Evolutionary conservation across 1,140 invertebrate genomes (phyloP), one percentile per base, ranked within the genome.

Genomic region (Physella acuta): DNA sequence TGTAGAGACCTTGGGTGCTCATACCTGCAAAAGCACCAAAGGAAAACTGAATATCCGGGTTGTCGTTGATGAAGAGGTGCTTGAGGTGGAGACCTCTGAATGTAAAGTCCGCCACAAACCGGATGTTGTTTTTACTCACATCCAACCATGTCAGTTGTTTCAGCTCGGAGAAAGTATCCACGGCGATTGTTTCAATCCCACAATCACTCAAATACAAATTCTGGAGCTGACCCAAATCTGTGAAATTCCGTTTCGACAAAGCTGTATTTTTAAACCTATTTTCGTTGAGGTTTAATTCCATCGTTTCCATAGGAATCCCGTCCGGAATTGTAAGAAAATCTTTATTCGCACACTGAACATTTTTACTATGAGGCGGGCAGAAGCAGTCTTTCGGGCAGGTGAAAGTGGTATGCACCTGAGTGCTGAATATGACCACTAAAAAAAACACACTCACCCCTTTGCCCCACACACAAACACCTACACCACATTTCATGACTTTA

Each of bases 1-100:
- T 78, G 70, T 83, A 83, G 37, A 84, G 72, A 20, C 83, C 83
- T 24, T 71, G 79, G 11, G 83, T 79, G 31, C 75, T 72, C 36
- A 84, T 71, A n/a, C 80, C 82, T 3, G 70, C 71, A 63, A 84
- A 84, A 14, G 83, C 79, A 30, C 78, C 75, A 36, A 73, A 68
- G 8, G 80, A 74, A 11, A 84, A 73, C 31, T 75, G 71, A 31
- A 84, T 75, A n/a, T 78, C 77, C 3, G 75, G 74, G 72, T 84
- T 84, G 53, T 81, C 81, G 73, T 83, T 82, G 20, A 84, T 59
- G 68, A 84, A 83, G 55, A 84, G 73, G 75, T 84, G 79, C 37
- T 80, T 76, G 11, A 84, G 70, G 53, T 74, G 74, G 36, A 84
- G 71, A 20, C 81, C 82, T n/a, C 80, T 74, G 70, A 84, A 84